Conservation (phyloP, 2,888 invertebrate genomes). For the Oxytorus armatus region DNA sequence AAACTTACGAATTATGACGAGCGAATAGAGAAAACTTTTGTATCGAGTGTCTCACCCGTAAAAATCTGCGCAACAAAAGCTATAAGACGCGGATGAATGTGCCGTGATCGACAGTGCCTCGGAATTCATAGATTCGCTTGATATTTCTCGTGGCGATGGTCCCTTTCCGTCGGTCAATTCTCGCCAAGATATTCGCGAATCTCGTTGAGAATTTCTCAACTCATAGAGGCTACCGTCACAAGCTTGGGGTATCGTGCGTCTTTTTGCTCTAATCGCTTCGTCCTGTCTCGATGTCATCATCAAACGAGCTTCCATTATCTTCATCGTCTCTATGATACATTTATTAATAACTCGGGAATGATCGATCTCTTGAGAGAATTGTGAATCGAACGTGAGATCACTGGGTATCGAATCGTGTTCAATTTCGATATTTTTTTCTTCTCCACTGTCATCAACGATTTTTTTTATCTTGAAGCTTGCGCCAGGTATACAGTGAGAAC, state of each 20-base stretch:
- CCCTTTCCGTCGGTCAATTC: conserved; percentile 71
- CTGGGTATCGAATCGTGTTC: conserved; percentile 68
- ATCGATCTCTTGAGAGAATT: conserved; percentile 59
- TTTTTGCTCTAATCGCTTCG: conserved; percentile 76
- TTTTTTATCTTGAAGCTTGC: not conserved
- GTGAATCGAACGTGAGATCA: conserved; percentile 68
- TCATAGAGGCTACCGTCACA: conserved; percentile 73
- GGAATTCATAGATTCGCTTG: conserved; percentile 69
- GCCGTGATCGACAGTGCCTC: conserved; percentile 80
- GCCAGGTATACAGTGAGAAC: not conserved
- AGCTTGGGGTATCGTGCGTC: conserved; percentile 72
- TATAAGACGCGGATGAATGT: conserved; percentile 80
- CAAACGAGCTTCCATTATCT: conserved; percentile 76
- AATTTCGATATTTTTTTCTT: conserved; percentile 11
- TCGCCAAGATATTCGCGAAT: conserved; percentile 74
- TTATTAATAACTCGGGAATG: conserved; percentile 50
- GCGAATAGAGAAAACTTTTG: too few relatives aligned
- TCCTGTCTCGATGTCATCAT: conserved; percentile 74
- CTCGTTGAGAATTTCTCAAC: conserved; percentile 69
- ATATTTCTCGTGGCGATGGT: conserved; percentile 72
- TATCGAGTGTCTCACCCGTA: conserved; percentile 73
- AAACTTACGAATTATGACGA: not conserved
- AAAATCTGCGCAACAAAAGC: conserved; percentile 80
- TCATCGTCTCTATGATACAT: conserved; percentile 67
- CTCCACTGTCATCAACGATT: not conserved